Evolutionary conservation across 2,797 vertebrate genomes (phyloP).

Genomic region (Cichlasoma orientale): DNA sequence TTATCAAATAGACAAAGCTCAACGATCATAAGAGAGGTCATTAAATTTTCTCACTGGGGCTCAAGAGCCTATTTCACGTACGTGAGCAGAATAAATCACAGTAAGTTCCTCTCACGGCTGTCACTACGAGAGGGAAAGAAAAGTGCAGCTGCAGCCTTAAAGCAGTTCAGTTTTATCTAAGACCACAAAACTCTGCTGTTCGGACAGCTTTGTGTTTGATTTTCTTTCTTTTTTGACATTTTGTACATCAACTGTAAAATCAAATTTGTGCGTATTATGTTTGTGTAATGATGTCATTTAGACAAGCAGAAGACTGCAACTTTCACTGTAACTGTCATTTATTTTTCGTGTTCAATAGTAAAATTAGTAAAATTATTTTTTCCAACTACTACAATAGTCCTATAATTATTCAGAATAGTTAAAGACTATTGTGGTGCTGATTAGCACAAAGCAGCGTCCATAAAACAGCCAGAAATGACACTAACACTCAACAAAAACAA

Average conservation of each 20-base stretch:
- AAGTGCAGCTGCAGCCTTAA: not conserved
- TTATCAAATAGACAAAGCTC: not conserved
- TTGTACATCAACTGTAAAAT: not conserved
- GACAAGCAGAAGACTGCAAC: not conserved
- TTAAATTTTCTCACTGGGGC: not conserved
- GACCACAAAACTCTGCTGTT: not conserved
- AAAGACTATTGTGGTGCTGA: not conserved
- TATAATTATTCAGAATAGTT: not conserved
- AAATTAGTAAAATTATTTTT: too few relatives aligned
- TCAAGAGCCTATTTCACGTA: not conserved
- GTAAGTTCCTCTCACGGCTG: not conserved
- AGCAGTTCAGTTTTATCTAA: fast-evolving
- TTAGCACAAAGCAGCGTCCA: not conserved
- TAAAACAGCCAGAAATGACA: not conserved
- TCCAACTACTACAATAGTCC: too few relatives aligned
- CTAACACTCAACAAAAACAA: too few relatives aligned
- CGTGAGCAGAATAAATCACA: not conserved
- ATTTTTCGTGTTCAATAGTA: not conserved
- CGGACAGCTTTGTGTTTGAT: not conserved
- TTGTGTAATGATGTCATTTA: not conserved
- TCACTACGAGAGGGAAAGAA: not conserved
- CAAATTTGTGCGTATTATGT: not conserved
- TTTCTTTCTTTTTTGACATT: fast-evolving
- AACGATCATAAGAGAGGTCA: not conserved
- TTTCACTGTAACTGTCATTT: not conserved